phyloP scores from a whole-genome alignment of 2,113 vertebrate genomes.

The Oriolus oriolus region DNA sequence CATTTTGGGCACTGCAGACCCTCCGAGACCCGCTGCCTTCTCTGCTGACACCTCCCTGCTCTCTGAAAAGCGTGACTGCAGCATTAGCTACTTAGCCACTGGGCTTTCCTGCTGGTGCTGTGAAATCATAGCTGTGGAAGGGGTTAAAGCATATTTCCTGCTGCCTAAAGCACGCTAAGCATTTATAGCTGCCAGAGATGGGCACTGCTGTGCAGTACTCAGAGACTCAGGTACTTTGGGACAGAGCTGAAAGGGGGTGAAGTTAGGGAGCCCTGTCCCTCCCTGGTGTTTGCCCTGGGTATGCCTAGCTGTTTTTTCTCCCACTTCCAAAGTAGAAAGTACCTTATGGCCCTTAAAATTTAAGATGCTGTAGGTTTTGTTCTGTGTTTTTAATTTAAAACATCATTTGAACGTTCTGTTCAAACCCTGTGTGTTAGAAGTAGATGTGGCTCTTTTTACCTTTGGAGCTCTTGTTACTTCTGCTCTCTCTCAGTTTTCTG shows the following conservation, averaged over 20 bases:
- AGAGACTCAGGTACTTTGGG: neutral
- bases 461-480: neutral
- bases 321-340: neutral
- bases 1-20: neutral
- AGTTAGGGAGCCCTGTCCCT: neutral
- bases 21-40: accelerated
- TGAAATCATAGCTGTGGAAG: neutral
- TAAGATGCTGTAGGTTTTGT: neutral
- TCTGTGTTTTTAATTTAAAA: neutral
- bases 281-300: neutral
- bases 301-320: neutral
- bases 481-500: neutral
- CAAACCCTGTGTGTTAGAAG: neutral
- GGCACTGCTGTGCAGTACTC: neutral
- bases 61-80: neutral
- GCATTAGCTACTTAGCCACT: neutral
- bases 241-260: neutral
- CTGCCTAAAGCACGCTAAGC: neutral
- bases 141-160: constrained; percentile 5
- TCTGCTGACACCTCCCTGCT: neutral
- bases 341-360: neutral
- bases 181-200: neutral
- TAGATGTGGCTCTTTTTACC: neutral
- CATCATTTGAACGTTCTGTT: neutral
- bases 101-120: neutral